Evolutionary conservation across 1,140 invertebrate species (phyloP).

Genomic region (Drosophila paulistorum): DNA sequence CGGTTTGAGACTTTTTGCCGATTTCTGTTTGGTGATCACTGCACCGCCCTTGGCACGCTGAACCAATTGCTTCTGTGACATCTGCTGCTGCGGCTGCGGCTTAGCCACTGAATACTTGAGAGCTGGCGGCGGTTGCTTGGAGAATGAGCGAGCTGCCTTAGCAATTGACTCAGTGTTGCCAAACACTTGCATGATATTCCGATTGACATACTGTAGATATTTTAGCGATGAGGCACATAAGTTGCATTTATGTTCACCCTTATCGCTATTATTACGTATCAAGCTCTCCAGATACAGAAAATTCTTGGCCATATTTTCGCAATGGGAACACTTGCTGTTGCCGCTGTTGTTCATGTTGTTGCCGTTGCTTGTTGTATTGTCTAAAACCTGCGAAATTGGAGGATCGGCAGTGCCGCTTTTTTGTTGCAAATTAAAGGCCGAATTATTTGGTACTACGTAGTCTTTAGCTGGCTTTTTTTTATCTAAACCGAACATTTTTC

Average conservation of each 20-base stretch:
- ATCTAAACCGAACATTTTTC: constrained; percentile 69
- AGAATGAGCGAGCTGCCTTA: constrained; percentile 62
- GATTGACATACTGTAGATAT: constrained; percentile 74
- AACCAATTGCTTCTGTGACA: constrained; percentile 1
- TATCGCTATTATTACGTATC: constrained; percentile 67
- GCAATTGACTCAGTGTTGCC: constrained; percentile 68
- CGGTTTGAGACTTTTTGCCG: constrained; percentile 34
- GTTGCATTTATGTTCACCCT: constrained; percentile 52
- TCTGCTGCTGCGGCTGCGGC: background rate
- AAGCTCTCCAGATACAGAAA: constrained; percentile 77
- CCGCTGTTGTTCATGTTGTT: constrained; percentile 19
- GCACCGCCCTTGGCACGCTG: constrained; percentile 47
- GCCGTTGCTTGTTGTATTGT: constrained; percentile 30
- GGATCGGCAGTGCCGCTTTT: constrained; percentile 43
- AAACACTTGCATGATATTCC: constrained; percentile 71
- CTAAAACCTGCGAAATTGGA: constrained; percentile 40
- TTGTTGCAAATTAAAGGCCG: constrained; percentile 49
- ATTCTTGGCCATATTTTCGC: constrained; percentile 79
- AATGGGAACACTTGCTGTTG: constrained; percentile 62
- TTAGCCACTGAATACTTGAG: constrained; percentile 62
- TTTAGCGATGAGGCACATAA: constrained; percentile 71
- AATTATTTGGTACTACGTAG: constrained; percentile 72
- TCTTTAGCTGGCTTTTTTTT: constrained; percentile 57
- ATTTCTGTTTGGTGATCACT: constrained; percentile 15
- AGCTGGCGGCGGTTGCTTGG: constrained; percentile 42